Base-by-base conservation (phyloP, 2,797 vertebrate species). In the Phoxinus dragarum region DNA sequence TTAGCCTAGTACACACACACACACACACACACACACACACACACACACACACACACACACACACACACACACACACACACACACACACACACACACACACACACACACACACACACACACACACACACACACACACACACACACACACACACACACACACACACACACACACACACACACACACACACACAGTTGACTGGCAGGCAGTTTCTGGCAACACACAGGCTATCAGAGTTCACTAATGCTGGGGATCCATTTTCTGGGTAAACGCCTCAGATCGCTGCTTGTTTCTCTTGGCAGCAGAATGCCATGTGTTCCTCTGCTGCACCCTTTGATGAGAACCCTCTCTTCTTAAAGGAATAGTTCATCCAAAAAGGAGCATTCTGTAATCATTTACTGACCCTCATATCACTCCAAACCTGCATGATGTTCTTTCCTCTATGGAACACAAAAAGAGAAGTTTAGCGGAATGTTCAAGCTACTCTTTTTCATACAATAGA, bases 281-380 rank as follows among this genome's bases (percentile, higher is more conserved):
- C 84, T 40, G 71, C 90, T 93, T 94, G 93, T 93, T 90, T 91
- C 90, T 93, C 89, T 93, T 94, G 94, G 94, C 93, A 93, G 91
- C 61, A 74, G 72, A 87, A 90, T 1, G 47, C 47, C 76, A 71
- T 64, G 34, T 87, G 92, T 93, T 93, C 85, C 91, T 79, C 40
- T 56, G 85, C 89, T 91, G 91, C 91, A 91, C 84, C 56, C 90
- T 88, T 92, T 88, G 76, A 81, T 87, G 84, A 52, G 88, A 91
- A 89, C 69, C 87, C 90, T 84, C 90, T 72, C 82, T 90, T 47
- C 76, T 76, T 47, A 82, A 87, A 82, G 74, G 61, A 49, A 67
- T n/a, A 49, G 78, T 52, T 80, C 19, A 80, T 67, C 42, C 61
- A 80, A 64, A 80, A 67, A 36, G 49, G 11, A 36, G 44, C 27